Percentiles rank a stretch among this genome's conserved stretches.
Evolutionary conservation across 2,888 invertebrate species (phyloP).

Genomic region (Dasysyrphus tricinctus): DNA sequence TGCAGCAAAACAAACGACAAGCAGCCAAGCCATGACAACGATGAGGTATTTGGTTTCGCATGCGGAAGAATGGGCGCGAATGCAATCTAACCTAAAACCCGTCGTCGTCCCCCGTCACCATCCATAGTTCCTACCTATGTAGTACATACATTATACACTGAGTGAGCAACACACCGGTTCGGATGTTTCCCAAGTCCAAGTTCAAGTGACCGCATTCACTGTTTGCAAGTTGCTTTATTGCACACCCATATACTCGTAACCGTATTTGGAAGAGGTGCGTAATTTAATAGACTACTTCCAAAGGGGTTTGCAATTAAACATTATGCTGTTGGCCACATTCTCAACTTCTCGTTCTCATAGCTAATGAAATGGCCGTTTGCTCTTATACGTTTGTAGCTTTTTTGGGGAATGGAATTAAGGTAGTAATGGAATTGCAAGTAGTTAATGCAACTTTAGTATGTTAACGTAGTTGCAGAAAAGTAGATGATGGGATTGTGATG

Average conservation of each 20-base stretch:
- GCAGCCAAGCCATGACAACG: conserved; percentile 17
- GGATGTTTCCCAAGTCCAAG: conserved; percentile 66
- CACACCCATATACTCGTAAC: conserved; percentile 18
- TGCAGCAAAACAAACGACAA: conserved; percentile 38
- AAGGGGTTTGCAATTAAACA: conserved; percentile 36
- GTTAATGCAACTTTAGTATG: not conserved
- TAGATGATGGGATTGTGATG: not conserved
- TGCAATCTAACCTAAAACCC: conserved; percentile 13
- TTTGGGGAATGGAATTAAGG: not conserved
- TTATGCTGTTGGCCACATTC: conserved; percentile 44
- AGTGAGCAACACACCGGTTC: conserved; percentile 1
- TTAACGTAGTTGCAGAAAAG: not conserved
- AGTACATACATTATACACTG: too few species aligned
- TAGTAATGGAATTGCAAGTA: conserved; percentile 2
- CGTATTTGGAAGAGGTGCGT: conserved; percentile 51
- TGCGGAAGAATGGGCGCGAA: conserved; percentile 60
- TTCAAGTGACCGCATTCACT: conserved; percentile 69
- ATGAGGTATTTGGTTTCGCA: conserved; percentile 61
- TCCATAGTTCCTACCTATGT: not conserved
- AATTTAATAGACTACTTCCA: conserved; percentile 43
- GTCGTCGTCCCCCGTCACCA: conserved; percentile 2
- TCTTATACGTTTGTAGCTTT: not conserved
- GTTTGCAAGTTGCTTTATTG: not conserved
- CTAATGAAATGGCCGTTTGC: not conserved
- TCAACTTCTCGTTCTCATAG: conserved; percentile 1